Evolutionary conservation across 1,140 invertebrate genomes (phyloP), one percentile per base, ranked within the genome.

Genomic region (Armadillidium nasatum): DNA sequence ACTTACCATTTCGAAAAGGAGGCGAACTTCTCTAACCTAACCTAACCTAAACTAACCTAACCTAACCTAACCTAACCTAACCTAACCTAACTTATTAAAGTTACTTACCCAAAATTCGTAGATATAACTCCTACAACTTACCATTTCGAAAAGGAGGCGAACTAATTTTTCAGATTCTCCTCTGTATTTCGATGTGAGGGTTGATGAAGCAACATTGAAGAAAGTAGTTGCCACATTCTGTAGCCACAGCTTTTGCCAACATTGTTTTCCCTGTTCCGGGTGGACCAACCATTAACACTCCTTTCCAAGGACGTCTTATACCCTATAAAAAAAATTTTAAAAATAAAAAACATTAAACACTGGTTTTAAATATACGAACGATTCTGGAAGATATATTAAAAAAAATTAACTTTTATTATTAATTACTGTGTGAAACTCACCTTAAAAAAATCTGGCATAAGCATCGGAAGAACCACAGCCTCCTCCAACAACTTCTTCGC

Each of bases 131-230:
- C 19, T 3, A 60, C 19, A 7, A 81, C 85, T 85, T 86, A 94
- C 94, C 96, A 99, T 99, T 89, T 99, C 96, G 87, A 99, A 99
- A 1, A 99, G 87, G 46, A 99, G 87, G 71, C 96, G 88, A 78
- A 99, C 96, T 80, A 99, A 90, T 88, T 99, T 99, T 87, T 99
- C 98, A 0, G 95, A 97, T 87, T 99, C 97, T 15, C 98, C 98
- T 73, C 97, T 89, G 85, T 98, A 99, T 86, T 99, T 99, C 43
- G 95, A 98, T 3, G 96, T 97, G 44, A 99, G 88, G 0, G 95
- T 97, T 0, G 96, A 97, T 0, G 96, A 96, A 19, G 96, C 97
- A 7, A 99, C 96, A 87, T 98, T 98, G 85, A 99, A 99, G 86
- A 99, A 99, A 0, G 97, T 99, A 70, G 97, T n/a, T 98, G 22